Conservation (phyloP, 2,113 vertebrate species). For the Elaphurus davidianus region DNA sequence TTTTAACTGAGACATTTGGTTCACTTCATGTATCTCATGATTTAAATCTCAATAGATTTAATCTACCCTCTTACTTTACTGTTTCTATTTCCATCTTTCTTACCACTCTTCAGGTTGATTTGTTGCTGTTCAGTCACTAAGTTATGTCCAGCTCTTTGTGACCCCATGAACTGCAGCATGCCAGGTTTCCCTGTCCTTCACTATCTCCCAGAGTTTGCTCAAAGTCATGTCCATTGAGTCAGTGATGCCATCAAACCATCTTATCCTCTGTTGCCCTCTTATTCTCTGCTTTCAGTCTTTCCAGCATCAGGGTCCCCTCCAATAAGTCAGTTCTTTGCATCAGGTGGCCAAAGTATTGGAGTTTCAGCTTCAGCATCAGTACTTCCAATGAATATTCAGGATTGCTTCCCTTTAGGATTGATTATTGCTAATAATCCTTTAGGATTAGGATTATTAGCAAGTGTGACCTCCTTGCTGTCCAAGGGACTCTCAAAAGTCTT, state of each 20-base stretch:
- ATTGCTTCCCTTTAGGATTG: not conserved
- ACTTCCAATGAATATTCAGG: not conserved
- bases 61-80: not conserved
- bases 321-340: not conserved
- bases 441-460: not conserved
- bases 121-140: not conserved
- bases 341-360: not conserved
- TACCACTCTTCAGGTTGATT: not conserved
- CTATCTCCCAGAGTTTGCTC: not conserved
- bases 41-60: not conserved
- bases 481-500: not conserved
- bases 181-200: not conserved
- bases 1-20: not conserved
- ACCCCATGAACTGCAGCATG: not conserved
- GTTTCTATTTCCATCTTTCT: not conserved
- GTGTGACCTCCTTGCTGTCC: not conserved
- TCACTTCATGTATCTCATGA: not conserved
- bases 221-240: not conserved
- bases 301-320: not conserved
- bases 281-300: not conserved
- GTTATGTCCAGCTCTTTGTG: not conserved
- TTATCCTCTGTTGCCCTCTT: not conserved
- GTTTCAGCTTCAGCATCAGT: not conserved
- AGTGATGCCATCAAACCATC: not conserved
- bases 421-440: not conserved